phyloP scores from a whole-genome alignment of 2,888 invertebrate genomes.

The Toxonevra muliebris region DNA sequence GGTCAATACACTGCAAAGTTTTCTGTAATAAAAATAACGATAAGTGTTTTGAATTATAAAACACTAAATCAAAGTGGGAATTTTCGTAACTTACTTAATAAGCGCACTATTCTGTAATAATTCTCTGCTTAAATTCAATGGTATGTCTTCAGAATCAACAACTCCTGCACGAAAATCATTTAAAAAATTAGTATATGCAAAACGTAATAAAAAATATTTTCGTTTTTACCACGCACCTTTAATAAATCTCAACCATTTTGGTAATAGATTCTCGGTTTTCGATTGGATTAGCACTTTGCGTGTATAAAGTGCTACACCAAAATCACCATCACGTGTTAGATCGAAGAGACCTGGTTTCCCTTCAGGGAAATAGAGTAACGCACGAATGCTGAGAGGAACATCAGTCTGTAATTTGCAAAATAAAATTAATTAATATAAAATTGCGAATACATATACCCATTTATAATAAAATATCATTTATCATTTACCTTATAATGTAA shows the following conservation, averaged over 20 bases:
- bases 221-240: conserved; percentile 71
- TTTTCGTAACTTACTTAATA: conserved; percentile 73
- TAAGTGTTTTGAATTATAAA: neutral
- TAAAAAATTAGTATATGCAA: neutral
- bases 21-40: conserved; percentile 66
- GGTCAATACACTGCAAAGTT: conserved; percentile 84
- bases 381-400: conserved; percentile 89
- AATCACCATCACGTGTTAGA: conserved; percentile 83
- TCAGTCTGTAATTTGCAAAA: conserved; percentile 51
- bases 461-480: neutral
- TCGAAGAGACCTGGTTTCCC: conserved; percentile 92
- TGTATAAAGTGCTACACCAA: conserved; percentile 90
- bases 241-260: conserved; percentile 94
- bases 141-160: conserved; percentile 98
- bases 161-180: conserved; percentile 68
- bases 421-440: conserved; percentile 9
- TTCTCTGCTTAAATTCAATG: conserved; percentile 95
- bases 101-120: conserved; percentile 92
- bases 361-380: conserved; percentile 93
- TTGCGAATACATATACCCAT: too few species aligned
- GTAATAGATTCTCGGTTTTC: conserved; percentile 88
- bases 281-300: conserved; percentile 93
- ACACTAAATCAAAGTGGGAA: neutral
- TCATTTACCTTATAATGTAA: conserved; percentile 81
- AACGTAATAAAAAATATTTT: neutral